Base-by-base conservation (phyloP, 1,140 invertebrate species). In the Orussus abietinus region DNA sequence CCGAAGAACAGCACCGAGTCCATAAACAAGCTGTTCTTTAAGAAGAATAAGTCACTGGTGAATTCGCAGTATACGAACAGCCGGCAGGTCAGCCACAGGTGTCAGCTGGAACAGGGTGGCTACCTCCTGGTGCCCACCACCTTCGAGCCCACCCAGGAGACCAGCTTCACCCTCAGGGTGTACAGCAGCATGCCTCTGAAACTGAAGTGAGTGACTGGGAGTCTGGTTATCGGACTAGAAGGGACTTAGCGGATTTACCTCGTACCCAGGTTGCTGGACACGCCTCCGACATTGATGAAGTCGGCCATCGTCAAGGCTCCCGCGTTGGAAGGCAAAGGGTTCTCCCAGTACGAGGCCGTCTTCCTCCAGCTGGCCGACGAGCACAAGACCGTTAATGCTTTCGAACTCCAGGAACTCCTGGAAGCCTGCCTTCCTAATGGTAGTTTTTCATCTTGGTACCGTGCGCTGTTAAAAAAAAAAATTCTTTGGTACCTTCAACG, bases 21-120 rank as follows among this genome's bases (percentile, higher is more conserved):
- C 7, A 82, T 85, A 51, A 80, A 79, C 33, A 82, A 79, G 59
- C 71, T 79, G 10, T 93, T 91, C 59, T 94, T 93, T 59, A 92
- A 90, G 65, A 89, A 84, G 51, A 88, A 89, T 48, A 92, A 92
- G 53, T 91, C 88, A 12, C 75, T 90, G 31, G 80, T 92, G 5
- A 94, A 93, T 68, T 92, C 90, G 0, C 87, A 92, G 56, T 95
- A 94, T 59, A 92, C 89, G 7, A 95, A 95, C 62, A 91, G 88
- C 58, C 75, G 90, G 50, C 90, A 94, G 75, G 90, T 93, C 21
- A 84, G 81, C 59, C 79, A 81, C 50, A 76, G 90, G 47, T 91
- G 86, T 63, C 81, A 84, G 42, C 68, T 95, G 43, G 87, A 92
- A 57, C 80, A 86, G 53, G 90, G 90, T 2, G 82, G 83, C 18